Conservation (phyloP, 2,888 invertebrate species). For the Tridacna gigas region DNA sequence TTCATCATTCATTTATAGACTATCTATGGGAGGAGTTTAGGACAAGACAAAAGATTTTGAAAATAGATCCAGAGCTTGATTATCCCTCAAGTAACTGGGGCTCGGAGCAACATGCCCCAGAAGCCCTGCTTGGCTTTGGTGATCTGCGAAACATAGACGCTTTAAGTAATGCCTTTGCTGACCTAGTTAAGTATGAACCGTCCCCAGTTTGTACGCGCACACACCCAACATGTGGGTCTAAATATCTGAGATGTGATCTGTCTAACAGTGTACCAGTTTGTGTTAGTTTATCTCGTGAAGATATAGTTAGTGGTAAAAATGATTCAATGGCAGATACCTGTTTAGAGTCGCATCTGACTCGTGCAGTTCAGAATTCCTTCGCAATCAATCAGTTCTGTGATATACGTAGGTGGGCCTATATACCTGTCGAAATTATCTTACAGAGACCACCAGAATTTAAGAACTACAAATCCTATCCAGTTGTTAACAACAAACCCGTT, state of each 20-base stretch:
- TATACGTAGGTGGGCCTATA: conserved; percentile 61
- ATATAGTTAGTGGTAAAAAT: conserved; percentile 30
- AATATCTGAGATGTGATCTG: conserved; percentile 57
- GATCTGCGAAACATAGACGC: conserved; percentile 63
- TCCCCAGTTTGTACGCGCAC: conserved; percentile 51
- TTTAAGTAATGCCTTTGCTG: conserved; percentile 59
- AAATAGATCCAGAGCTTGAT: conserved; percentile 58
- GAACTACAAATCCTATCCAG: conserved; percentile 60
- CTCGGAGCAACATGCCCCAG: conserved; percentile 44
- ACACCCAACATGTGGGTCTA: conserved; percentile 59
- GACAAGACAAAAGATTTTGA: conserved; percentile 52
- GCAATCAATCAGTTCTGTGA: conserved; percentile 64
- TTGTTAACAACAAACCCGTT: conserved; percentile 52
- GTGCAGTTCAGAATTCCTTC: conserved; percentile 60
- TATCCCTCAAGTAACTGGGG: conserved; percentile 57
- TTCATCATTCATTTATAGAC: conserved; percentile 67
- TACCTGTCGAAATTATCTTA: conserved; percentile 59
- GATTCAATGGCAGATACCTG: conserved; percentile 44
- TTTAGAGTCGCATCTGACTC: conserved; percentile 51
- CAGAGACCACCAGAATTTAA: conserved; percentile 61
- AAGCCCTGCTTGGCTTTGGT: conserved; percentile 54
- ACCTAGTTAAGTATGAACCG: conserved; percentile 60
- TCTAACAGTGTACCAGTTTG: conserved; percentile 48
- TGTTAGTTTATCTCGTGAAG: conserved; percentile 58
- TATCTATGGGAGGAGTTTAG: conserved; percentile 67